A percentile compares a stretch with the other conserved stretches of the same genome.
Evolutionary conservation across 2,888 invertebrate genomes (phyloP).

Genomic region (Mimas tiliae): DNA sequence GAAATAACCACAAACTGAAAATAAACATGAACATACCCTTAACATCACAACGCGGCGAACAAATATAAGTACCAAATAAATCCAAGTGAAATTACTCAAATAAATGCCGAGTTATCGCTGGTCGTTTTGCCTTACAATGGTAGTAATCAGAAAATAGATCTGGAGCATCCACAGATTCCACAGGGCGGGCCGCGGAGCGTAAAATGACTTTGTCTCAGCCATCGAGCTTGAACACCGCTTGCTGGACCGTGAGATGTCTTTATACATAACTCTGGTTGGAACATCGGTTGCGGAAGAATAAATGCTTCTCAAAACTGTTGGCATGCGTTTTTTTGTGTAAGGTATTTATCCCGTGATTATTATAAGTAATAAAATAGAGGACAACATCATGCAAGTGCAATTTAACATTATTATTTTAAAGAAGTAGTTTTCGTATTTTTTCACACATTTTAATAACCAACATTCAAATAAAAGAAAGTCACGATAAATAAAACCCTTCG

Average conservation of each 20-base stretch:
- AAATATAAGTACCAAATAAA: not conserved
- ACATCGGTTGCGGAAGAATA: not conserved
- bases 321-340: not conserved
- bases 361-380: too few relatives aligned
- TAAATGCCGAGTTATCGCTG: not conserved
- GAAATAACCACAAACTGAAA: too few relatives aligned
- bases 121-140: conserved; percentile 11
- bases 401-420: too few relatives aligned
- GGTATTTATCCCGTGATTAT: not conserved
- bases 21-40: not conserved
- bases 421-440: too few relatives aligned
- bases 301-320: not conserved
- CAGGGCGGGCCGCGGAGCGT: conserved; percentile 37
- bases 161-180: conserved; percentile 25
- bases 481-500: too few relatives aligned
- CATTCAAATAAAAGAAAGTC: too few relatives aligned
- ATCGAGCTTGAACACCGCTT: conserved; percentile 32
- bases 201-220: conserved; percentile 41
- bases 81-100: conserved; percentile 5
- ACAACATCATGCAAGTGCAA: too few relatives aligned
- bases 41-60: not conserved
- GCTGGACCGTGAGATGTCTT: conserved; percentile 35
- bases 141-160: conserved; percentile 25
- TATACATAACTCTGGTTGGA: conserved; percentile 4
- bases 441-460: too few relatives aligned